These are phyloP conservation scores for Drosophila atripex DNA, from an alignment of 2,888 invertebrate species.

Conservation along the genomic window DNA sequence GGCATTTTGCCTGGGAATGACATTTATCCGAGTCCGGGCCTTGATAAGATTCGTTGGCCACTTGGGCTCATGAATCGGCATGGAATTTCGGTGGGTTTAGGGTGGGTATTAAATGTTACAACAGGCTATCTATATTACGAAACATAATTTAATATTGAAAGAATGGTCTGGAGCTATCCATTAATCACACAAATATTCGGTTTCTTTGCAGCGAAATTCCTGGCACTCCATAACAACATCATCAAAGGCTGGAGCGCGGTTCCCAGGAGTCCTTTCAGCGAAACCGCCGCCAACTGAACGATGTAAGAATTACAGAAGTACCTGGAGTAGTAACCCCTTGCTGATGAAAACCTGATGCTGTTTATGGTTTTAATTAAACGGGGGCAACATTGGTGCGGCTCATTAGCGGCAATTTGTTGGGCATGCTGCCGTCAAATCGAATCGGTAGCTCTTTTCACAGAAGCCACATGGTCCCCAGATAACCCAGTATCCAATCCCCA, in stretches of 20 bases:
- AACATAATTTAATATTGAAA: neutral
- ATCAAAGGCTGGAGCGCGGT: slow-evolving; percentile 35
- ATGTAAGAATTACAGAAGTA: slow-evolving; percentile 29
- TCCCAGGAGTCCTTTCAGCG: slow-evolving; percentile 67
- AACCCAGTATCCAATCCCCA: slow-evolving; percentile 11
- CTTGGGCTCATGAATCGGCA: neutral
- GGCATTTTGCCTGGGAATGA: slow-evolving; percentile 59
- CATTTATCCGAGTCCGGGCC: slow-evolving; percentile 48
- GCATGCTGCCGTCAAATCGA: slow-evolving; percentile 55
- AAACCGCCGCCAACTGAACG: slow-evolving; percentile 23
- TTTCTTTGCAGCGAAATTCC: slow-evolving; percentile 38
- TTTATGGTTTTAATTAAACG: slow-evolving; percentile 68
- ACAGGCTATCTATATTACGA: neutral
- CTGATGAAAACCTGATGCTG: slow-evolving; percentile 33
- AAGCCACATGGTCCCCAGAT: slow-evolving; percentile 44
- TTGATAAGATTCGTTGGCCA: slow-evolving; percentile 33
- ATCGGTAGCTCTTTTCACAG: slow-evolving; percentile 38
- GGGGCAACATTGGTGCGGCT: slow-evolving; percentile 57
- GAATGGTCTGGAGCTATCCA: neutral
- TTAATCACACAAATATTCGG: slow-evolving; percentile 20
- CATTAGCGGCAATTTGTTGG: slow-evolving; percentile 74
- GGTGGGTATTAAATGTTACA: neutral
- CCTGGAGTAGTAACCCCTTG: slow-evolving; percentile 2
- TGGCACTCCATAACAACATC: slow-evolving; percentile 36
- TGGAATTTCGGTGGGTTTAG: too few species aligned